Conservation (phyloP, 2,888 invertebrate genomes). For the Tetramorium bicarinatum region DNA sequence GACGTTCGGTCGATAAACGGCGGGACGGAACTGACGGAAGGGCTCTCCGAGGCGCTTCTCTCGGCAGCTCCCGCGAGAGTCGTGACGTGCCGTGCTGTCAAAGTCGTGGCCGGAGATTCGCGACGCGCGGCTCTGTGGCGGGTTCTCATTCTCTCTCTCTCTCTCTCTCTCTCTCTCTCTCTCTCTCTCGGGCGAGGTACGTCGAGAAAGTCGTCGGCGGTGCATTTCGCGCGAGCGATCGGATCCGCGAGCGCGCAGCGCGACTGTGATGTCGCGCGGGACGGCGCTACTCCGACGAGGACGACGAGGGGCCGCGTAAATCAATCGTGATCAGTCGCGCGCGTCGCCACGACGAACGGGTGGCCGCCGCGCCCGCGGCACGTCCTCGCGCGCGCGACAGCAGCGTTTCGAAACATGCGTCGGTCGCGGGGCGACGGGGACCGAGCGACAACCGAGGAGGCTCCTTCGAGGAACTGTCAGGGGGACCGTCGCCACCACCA, state of each 20-base stretch:
- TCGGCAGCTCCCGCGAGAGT: slow-evolving; percentile 54
- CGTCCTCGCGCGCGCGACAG: slow-evolving; percentile 50
- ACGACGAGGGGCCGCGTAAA: slow-evolving; percentile 32
- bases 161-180: not conserved
- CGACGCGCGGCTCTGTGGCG: slow-evolving; percentile 8
- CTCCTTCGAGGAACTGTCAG: slow-evolving; percentile 73
- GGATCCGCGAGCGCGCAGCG: slow-evolving; percentile 40
- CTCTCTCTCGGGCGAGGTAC: not conserved
- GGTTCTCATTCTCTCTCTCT: slow-evolving; percentile 17
- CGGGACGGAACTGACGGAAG: slow-evolving; percentile 74
- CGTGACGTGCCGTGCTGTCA: not conserved
- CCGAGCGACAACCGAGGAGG: slow-evolving; percentile 71
- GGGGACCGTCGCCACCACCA: slow-evolving; percentile 64
- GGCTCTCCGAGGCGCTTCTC: slow-evolving; percentile 71
- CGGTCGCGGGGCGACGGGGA: slow-evolving; percentile 42
- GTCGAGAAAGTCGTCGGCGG: not conserved
- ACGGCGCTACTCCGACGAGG: slow-evolving; percentile 31
- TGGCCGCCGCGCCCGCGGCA: slow-evolving; percentile 52
- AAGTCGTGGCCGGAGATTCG: slow-evolving; percentile 40
- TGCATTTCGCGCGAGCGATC: not conserved
- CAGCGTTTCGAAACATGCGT: slow-evolving; percentile 53
- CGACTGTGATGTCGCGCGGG: slow-evolving; percentile 58
- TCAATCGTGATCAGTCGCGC: slow-evolving; percentile 37
- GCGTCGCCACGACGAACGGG: slow-evolving; percentile 49
- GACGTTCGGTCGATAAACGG: slow-evolving; percentile 82